phyloP scores from a whole-genome alignment of 2,888 invertebrate genomes.

The Leuctra nigra region DNA sequence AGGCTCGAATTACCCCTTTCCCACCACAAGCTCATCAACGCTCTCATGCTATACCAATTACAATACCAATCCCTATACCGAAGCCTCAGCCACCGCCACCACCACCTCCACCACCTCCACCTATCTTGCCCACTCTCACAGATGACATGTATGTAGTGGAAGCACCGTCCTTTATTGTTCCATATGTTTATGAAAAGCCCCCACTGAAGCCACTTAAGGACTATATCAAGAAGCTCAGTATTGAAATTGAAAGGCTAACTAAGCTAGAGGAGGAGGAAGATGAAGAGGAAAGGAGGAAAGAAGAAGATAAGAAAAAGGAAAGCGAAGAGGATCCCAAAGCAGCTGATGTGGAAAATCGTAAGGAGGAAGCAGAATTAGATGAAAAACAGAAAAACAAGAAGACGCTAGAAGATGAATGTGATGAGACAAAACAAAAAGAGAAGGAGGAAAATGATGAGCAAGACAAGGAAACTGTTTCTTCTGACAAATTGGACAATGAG shows the following conservation, averaged over 20 bases:
- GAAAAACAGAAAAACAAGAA: background rate
- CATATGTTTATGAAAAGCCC: slow-evolving; percentile 88
- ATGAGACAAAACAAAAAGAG: slow-evolving; percentile 7
- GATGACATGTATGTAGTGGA: slow-evolving; percentile 92
- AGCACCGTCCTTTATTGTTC: slow-evolving; percentile 88
- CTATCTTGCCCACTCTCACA: slow-evolving; percentile 72
- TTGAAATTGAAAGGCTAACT: slow-evolving; percentile 47
- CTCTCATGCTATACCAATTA: background rate
- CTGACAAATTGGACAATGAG: slow-evolving; percentile 38
- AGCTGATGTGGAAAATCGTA: slow-evolving; percentile 30
- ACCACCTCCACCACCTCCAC: slow-evolving; percentile 46
- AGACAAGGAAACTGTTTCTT: slow-evolving; percentile 45
- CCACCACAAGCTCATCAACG: slow-evolving; percentile 38
- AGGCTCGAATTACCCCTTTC: slow-evolving; percentile 5
- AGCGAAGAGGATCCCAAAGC: slow-evolving; percentile 43
- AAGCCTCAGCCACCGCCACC: slow-evolving; percentile 32
- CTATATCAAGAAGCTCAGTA: slow-evolving; percentile 57
- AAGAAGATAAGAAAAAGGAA: slow-evolving; percentile 37
- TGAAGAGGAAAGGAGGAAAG: slow-evolving; percentile 4
- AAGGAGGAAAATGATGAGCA: slow-evolving; percentile 35
- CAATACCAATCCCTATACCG: background rate
- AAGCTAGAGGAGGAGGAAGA: slow-evolving; percentile 42
- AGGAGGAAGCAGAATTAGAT: slow-evolving; percentile 35
- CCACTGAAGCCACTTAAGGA: slow-evolving; percentile 71
- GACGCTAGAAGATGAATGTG: slow-evolving; percentile 12